Percentiles rank a stretch among this genome's conserved stretches.
Evolutionary conservation across 37 sponge, comb jelly and placozoan genomes (phyloP).

Genomic region (Axinella damicornis): DNA sequence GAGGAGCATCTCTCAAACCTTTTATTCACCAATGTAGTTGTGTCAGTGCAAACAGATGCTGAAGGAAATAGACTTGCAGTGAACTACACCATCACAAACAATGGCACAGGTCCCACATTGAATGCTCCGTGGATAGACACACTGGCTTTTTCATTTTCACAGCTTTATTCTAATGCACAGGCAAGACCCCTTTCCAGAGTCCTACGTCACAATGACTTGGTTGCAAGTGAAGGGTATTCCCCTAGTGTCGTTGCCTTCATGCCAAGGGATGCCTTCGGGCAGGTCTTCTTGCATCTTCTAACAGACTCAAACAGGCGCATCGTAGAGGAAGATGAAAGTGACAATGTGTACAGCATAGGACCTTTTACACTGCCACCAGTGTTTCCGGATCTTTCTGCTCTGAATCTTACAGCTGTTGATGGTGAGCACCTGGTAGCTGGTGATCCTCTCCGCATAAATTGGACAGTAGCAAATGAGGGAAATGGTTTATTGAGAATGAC

Average conservation of each 20-base stretch:
- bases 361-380: slow-evolving; percentile 22
- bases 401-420: neutral
- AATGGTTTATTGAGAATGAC: too few species aligned
- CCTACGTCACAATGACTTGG: neutral
- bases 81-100: slow-evolving; percentile 8
- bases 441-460: neutral
- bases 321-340: slow-evolving; percentile 3
- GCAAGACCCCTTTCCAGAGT: neutral
- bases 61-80: slow-evolving; percentile 27
- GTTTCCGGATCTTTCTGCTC: slow-evolving; percentile 3
- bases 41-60: neutral
- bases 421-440: neutral
- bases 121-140: slow-evolving; percentile 20
- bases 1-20: slow-evolving; percentile 15
- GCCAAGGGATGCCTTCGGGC: neutral
- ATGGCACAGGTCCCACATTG: slow-evolving; percentile 10
- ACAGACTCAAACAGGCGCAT: slow-evolving; percentile 12
- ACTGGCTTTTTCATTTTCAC: neutral
- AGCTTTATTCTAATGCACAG: neutral
- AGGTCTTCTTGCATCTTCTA: neutral
- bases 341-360: neutral
- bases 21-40: too few species aligned
- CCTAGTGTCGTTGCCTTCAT: neutral
- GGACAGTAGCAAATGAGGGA: slow-evolving; percentile 30
- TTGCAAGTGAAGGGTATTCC: neutral